These are phyloP conservation scores for Cebidichthys violaceus DNA, from an alignment of 2,113 vertebrate genomes.

Conservation along the genomic window DNA sequence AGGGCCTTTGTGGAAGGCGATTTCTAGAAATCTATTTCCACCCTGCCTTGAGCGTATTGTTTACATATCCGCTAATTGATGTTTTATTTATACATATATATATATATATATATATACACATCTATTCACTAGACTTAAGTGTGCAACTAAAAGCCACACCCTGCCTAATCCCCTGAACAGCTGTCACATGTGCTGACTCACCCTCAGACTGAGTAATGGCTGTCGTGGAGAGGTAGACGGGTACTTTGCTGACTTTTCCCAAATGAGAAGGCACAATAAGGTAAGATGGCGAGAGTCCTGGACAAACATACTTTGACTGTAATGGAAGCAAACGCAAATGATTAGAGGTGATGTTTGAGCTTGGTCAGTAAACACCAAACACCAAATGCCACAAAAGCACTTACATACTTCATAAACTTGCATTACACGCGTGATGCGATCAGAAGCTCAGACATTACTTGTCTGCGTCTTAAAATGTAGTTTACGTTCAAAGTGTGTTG, in stretches of 20 bases:
- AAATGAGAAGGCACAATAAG: slow-evolving; percentile 64
- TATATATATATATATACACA: not conserved
- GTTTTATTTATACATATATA: slow-evolving; percentile 1
- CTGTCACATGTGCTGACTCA: slow-evolving; percentile 56
- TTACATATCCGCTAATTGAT: slow-evolving; percentile 10
- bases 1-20: slow-evolving; percentile 17
- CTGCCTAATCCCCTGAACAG: slow-evolving; percentile 53
- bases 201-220: slow-evolving; percentile 54
- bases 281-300: slow-evolving; percentile 34
- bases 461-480: not conserved
- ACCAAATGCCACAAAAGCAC: not conserved
- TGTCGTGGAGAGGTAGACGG: slow-evolving; percentile 50
- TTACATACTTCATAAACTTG: not conserved
- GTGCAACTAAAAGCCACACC: slow-evolving; percentile 58
- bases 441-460: slow-evolving; percentile 4
- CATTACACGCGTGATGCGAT: not conserved
- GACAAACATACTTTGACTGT: slow-evolving; percentile 21
- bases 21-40: slow-evolving; percentile 45
- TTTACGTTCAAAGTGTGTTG: not conserved
- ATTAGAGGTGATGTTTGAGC: slow-evolving; percentile 9
- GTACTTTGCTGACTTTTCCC: slow-evolving; percentile 68
- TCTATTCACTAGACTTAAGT: slow-evolving; percentile 38
- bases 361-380: not conserved
- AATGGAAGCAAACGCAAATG: slow-evolving; percentile 15
- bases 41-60: not conserved